Base-by-base conservation (phyloP, 2,888 invertebrate species). In the Drosophila tanythrix region DNA sequence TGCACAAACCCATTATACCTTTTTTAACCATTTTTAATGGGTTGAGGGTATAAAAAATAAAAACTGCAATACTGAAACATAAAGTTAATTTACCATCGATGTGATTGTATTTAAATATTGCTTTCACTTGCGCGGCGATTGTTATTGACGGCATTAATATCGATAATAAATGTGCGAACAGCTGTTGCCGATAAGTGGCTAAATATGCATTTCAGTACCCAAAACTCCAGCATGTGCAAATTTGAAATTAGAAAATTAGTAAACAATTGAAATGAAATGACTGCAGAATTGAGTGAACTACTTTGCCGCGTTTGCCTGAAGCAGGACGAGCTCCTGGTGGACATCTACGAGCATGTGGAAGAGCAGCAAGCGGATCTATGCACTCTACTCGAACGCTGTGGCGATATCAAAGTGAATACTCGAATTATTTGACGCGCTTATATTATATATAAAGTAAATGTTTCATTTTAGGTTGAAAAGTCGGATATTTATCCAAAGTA, bases 301-400 rank as follows among this genome's bases (percentile, higher is more conserved):
- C 78, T 88, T 6, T 93, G 93, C 52, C 89, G 92, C 5, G 91
- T 91, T 21, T 93, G 93, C 50, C 78, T 92, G 1, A 82, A 84
- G 43, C 86, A 92, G 43, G 88, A 91, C 15, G 88, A 92, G 43
- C 65, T 91, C 1, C 75, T 93, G 82, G 89, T 92, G 5, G 87
- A 90, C 60, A 83, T 92, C 2, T 92, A 91, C 67, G 93, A 93
- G 38, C 85, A 89, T 25, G 90, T 92, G 0, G 92, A 91, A 29
- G 92, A 92, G 6, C 86, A 90, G 3, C 83, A 92, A 55, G 79
- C 87, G 21, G 89, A 91, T 58, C 62, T 93, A 2, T 81, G 88
- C 35, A 83, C 88, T 1, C 66, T 92, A 15, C 76, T 93, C 3
- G 84, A 91, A 60, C 79, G 73, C 10, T 92, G 91, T 74, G 91